Evolutionary conservation across 2,888 invertebrate genomes (phyloP).

Genomic region (Chrysodeixis includens): DNA sequence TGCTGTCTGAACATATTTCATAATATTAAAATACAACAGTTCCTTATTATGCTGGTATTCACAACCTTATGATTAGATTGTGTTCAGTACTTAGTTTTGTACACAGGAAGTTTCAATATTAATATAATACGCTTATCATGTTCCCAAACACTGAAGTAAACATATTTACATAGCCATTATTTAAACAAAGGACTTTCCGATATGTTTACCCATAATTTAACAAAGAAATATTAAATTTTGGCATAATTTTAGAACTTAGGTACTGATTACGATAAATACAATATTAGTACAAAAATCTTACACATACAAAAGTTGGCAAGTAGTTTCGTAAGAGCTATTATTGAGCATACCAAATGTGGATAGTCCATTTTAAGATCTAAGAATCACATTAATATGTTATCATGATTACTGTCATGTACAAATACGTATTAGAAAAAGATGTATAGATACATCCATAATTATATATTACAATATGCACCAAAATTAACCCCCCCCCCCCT

Average conservation of each 20-base stretch:
- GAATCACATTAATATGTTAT: neutral
- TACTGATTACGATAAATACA: neutral
- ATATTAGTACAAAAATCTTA: neutral
- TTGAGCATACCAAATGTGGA: neutral
- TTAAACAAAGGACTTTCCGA: too few relatives aligned
- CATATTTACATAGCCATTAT: too few relatives aligned
- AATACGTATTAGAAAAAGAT: neutral
- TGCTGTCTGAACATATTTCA: neutral
- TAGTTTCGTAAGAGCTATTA: neutral
- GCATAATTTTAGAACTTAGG: too few relatives aligned
- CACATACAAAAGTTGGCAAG: neutral
- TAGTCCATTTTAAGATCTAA: neutral
- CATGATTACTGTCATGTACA: slow-evolving; percentile 1
- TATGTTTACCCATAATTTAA: too few relatives aligned
- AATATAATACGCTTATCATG: neutral
- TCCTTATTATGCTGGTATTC: neutral
- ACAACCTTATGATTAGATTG: slow-evolving; percentile 27
- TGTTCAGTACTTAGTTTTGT: neutral
- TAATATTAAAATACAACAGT: slow-evolving; percentile 9
- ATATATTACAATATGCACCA: neutral
- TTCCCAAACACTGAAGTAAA: too few relatives aligned
- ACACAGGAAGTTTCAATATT: neutral
- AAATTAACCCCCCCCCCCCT: neutral
- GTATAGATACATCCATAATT: neutral
- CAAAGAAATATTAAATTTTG: too few relatives aligned